Evolutionary conservation across 2,113 vertebrate species (phyloP), one percentile per base, ranked within the genome.

Genomic region (Acrocephalus arundinaceus): DNA sequence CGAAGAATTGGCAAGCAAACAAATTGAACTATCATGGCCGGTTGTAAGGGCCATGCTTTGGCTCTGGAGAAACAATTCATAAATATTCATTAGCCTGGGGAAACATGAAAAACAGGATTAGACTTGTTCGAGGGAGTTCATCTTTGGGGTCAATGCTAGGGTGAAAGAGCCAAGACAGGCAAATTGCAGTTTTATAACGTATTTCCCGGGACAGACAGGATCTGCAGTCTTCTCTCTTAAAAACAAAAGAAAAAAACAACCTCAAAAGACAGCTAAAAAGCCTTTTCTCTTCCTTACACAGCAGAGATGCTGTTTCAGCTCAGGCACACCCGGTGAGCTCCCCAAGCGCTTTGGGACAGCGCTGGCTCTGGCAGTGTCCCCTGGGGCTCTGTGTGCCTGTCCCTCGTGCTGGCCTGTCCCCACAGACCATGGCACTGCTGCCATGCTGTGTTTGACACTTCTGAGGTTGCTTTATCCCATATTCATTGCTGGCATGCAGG

Each of bases 111-210:
- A 96, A 84, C 85, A 89, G 83, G 82, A 92, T 96, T 95, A 93
- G 85, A 78, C 92, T 96, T 95, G 95, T 95, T 96, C 68, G 33
- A 78, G 85, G 59, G 87, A 96, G 96, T 93, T 97, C 90, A 94
- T 96, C 88, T 81, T 80, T 49, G 63, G 85, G 94, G 92, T 96
- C 92, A 96, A 41, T 81, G 82, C 72, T 93, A 41, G 93, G 94
- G 92, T 94, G 92, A 86, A 82, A 81, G 79, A 94, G 85, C 57
- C 85, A 92, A 96, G 85, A 86, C n/a, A 58, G 94, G 68, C 68
- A 92, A 96, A 96, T 91, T 94, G 94, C 76, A 68, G 79, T 93
- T 95, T 92, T 95, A 74, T 55, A 92, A 92, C 10, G 3, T 39
- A 72, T 90, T 95, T 96, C 79, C 88, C 15, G 28, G 85, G 94